A percentile compares a stretch with the other conserved stretches of the same genome.
These are phyloP conservation scores for Acanthopagrus latus DNA, from an alignment of 2,797 vertebrate species.

Conservation along the genomic window DNA sequence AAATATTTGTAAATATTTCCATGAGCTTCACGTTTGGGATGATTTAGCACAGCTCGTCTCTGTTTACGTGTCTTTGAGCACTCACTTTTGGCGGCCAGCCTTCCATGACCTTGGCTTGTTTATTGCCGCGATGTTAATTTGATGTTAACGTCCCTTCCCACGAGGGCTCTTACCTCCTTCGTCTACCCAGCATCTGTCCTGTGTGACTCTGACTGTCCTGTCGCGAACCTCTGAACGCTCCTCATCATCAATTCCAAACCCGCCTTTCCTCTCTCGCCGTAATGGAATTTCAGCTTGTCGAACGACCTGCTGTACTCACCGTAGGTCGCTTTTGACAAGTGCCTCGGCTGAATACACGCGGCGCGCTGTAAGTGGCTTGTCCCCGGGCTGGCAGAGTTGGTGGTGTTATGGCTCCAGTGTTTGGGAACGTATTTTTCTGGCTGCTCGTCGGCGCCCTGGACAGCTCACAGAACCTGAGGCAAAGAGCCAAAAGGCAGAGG, in stretches of 20 bases:
- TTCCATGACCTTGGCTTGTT: neutral
- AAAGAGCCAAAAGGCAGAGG: slow-evolving; percentile 63
- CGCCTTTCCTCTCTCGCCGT: slow-evolving; percentile 21
- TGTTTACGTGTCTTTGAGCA: neutral
- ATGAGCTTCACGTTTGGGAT: neutral
- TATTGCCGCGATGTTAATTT: neutral
- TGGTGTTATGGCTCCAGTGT: slow-evolving; percentile 41
- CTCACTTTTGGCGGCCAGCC: neutral
- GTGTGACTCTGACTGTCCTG: neutral
- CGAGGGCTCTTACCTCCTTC: neutral
- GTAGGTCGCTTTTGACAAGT: slow-evolving; percentile 53
- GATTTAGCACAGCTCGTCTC: neutral
- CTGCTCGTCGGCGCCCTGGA: slow-evolving; percentile 52
- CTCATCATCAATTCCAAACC: neutral
- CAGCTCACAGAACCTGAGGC: slow-evolving; percentile 53
- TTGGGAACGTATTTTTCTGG: slow-evolving; percentile 52
- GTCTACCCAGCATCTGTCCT: neutral
- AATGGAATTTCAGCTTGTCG: slow-evolving; percentile 36
- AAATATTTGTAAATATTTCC: neutral
- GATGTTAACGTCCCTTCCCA: neutral
- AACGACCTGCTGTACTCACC: slow-evolving; percentile 12
- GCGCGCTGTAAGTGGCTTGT: slow-evolving; percentile 30
- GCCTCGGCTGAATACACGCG: slow-evolving; percentile 26
- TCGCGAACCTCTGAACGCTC: slow-evolving; percentile 3
- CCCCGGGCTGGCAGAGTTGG: slow-evolving; percentile 43